Evolutionary conservation across 2,113 vertebrate genomes (phyloP).

Genomic region (Polyodon spathula): DNA sequence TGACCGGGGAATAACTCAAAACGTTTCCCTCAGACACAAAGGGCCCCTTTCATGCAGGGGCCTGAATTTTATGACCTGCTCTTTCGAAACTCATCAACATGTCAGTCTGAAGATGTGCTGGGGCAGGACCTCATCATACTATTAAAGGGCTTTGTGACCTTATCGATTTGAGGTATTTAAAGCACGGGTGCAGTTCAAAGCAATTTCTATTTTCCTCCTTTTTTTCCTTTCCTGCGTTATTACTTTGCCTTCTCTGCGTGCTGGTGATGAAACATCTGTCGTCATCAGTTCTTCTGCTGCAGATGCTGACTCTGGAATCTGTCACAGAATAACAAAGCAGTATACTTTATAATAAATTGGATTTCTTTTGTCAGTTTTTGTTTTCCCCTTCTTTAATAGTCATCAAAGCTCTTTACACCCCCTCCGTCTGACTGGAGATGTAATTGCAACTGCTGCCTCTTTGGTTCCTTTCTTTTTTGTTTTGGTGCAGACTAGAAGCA

Average conservation of each 20-base stretch:
- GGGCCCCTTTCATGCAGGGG: constrained; percentile 28
- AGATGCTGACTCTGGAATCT: constrained; percentile 66
- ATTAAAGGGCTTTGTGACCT: constrained; percentile 79
- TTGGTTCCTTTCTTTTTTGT: too few relatives aligned
- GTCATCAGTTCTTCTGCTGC: constrained; percentile 67
- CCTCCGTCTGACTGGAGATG: constrained; percentile 50
- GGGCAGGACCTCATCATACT: constrained; percentile 74
- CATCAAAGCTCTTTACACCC: constrained; percentile 53
- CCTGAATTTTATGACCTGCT: constrained; percentile 63
- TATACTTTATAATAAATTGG: constrained; percentile 75
- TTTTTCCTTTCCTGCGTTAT: constrained; percentile 1
- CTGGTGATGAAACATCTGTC: constrained; percentile 78
- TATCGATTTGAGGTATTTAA: constrained; percentile 82
- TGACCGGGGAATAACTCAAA: constrained; percentile 54
- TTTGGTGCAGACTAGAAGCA: too few relatives aligned
- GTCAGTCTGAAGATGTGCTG: constrained; percentile 68
- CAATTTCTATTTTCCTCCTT: constrained; percentile 58
- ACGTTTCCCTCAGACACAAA: constrained; percentile 57
- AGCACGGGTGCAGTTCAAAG: constrained; percentile 80
- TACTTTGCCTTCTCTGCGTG: not conserved
- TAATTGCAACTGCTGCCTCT: too few relatives aligned
- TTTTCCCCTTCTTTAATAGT: constrained; percentile 29
- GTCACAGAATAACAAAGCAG: constrained; percentile 65
- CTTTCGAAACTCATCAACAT: constrained; percentile 69
- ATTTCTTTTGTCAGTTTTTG: constrained; percentile 59